A percentile compares a stretch with the other conserved stretches of the same genome.
Evolutionary conservation across 2,113 vertebrate species (phyloP).

Genomic region (Tetrax tetrax): DNA sequence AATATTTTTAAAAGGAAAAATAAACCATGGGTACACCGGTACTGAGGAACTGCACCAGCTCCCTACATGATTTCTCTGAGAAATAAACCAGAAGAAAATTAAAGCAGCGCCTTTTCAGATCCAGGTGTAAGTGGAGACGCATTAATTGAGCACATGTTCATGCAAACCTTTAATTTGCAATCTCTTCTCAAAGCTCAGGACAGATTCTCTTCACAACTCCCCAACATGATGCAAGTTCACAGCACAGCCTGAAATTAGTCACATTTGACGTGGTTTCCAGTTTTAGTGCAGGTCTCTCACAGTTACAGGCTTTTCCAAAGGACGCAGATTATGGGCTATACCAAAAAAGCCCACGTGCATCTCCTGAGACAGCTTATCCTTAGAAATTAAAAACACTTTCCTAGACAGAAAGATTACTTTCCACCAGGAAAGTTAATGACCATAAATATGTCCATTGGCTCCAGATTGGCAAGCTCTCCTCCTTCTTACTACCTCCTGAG

Average conservation of each 20-base stretch:
- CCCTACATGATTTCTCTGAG: not conserved
- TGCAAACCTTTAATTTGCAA: not conserved
- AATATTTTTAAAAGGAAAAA: not conserved
- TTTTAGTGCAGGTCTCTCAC: not conserved
- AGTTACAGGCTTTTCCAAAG: not conserved
- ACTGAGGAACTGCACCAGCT: not conserved
- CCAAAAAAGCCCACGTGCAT: not conserved
- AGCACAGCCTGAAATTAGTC: not conserved
- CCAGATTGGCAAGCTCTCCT: not conserved
- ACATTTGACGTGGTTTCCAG: not conserved
- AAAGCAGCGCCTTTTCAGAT: not conserved
- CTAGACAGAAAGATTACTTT: not conserved
- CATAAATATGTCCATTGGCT: not conserved
- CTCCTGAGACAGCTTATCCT: not conserved
- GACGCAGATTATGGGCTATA: not conserved
- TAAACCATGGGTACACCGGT: not conserved
- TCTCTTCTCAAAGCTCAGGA: not conserved
- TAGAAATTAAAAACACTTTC: not conserved
- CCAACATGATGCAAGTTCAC: not conserved
- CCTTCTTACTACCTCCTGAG: not conserved
- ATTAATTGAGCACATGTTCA: not conserved
- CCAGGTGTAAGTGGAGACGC: not conserved
- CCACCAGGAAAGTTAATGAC: not conserved
- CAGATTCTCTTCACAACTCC: not conserved
- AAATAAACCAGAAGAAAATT: not conserved